Conservation (phyloP, 2,888 invertebrate genomes). For the Sisyra terminalis region DNA sequence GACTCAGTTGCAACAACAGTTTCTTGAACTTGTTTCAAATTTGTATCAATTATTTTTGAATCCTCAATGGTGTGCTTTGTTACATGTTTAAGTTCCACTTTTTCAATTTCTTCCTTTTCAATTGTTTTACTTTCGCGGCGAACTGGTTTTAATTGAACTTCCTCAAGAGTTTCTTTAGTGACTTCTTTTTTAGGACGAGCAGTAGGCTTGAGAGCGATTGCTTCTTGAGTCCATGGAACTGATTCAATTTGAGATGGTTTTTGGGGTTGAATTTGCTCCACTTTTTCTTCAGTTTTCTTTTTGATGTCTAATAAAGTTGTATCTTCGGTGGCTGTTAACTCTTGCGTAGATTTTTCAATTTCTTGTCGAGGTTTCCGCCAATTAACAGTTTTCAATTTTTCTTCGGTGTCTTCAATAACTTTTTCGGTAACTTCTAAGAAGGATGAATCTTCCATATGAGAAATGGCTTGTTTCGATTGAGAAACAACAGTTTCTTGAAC, state of each 20-base stretch:
- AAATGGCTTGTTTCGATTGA: slow-evolving; percentile 5
- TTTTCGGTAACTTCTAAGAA: slow-evolving; percentile 12
- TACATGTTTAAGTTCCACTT: slow-evolving; percentile 22
- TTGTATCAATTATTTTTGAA: slow-evolving; percentile 16
- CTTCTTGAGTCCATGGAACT: slow-evolving; percentile 44
- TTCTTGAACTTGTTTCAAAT: slow-evolving; percentile 23
- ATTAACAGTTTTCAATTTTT: slow-evolving; percentile 11
- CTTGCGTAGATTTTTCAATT: slow-evolving; percentile 13
- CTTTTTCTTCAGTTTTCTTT: slow-evolving; percentile 18
- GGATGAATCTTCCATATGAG: slow-evolving; percentile 18
- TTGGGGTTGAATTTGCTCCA: slow-evolving; percentile 19
- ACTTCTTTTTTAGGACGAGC: slow-evolving; percentile 22
- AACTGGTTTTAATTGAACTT: slow-evolving; percentile 17
- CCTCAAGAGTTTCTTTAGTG: slow-evolving; percentile 26
- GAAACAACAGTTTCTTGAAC: slow-evolving; percentile 8
- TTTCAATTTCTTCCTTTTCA: slow-evolving; percentile 17
- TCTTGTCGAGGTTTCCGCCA: slow-evolving; percentile 15
- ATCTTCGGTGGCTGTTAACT: slow-evolving; percentile 8
- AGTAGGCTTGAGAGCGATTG: slow-evolving; percentile 29
- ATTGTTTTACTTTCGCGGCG: too few relatives aligned
- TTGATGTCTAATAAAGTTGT: not conserved
- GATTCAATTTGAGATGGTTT: slow-evolving; percentile 15
- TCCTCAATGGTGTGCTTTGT: slow-evolving; percentile 24
- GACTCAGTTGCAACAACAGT: slow-evolving; percentile 28
- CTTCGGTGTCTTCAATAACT: slow-evolving; percentile 9